Evolutionary conservation across 1,140 invertebrate species (phyloP), one percentile per base, ranked within the genome.

Genomic region (Arion vulgaris): DNA sequence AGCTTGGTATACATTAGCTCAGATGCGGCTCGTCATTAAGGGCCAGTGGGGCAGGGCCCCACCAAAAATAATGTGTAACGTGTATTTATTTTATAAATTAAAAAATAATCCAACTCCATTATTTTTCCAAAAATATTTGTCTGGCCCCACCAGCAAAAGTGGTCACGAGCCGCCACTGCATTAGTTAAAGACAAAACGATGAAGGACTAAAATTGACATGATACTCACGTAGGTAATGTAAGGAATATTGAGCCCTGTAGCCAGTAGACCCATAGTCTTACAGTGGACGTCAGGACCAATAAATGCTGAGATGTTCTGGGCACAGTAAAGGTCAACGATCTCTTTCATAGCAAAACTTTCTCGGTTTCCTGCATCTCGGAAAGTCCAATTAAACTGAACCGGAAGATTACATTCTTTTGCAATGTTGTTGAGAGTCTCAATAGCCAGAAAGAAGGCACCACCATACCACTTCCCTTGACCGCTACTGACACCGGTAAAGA

Each of bases 261-360:
- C 95, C 80, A 99, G 95, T 82, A 97, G 97, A 5, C 97, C 97
- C 91, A 98, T 97, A 0, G 97, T 96, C 86, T 95, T 94, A 92
- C 98, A 99, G 38, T 95, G 95, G 36, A 96, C 96, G 92, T 99
- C 97, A 0, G 97, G 98, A 4, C 98, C 98, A 89, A 99, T 97
- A 93, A 98, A 97, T 26, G 95, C 98, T 9, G 95, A 94, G 36
- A 97, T 96, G 28, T 96, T 96, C 39, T 95, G 94, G 89, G 96
- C 68, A 72, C 79, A 82, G 80, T 88, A 85, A 34, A 85, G 68
- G 38, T 87, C 76, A 23, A 84, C 81, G 84, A 89, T 88, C 23
- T 66, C 82, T 19, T 83, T 78, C n/a, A 86, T 23, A 11, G 87
- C 81, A 83, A 94, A 92, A 66, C 96, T 94, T 34, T 96, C 96